Percentiles rank a stretch among this genome's conserved stretches.
These are phyloP conservation scores for Drosophila murphyi DNA, from an alignment of 1,140 invertebrate genomes.

Conservation along the genomic window DNA sequence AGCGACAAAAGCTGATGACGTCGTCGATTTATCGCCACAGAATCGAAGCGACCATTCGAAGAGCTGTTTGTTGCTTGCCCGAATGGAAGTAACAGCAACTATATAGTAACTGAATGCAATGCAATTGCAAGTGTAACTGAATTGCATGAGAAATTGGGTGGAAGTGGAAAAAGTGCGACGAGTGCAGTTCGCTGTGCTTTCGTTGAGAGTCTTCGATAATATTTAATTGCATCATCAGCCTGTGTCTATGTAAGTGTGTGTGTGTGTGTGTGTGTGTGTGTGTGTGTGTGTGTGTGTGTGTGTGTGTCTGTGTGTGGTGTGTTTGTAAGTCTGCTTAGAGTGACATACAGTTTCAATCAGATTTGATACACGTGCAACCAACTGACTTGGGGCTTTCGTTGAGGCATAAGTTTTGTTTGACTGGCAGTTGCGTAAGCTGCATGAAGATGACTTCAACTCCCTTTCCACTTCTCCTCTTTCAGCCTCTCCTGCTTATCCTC, in stretches of 20 bases:
- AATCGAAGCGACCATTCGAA: neutral
- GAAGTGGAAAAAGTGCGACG: conserved; percentile 65
- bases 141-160: conserved; percentile 58
- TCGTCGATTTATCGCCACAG: conserved; percentile 3
- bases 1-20: conserved; percentile 57
- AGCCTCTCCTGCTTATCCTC: neutral
- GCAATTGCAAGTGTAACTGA: conserved; percentile 49
- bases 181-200: conserved; percentile 76
- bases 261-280: neutral
- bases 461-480: neutral
- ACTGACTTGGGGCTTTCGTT: conserved; percentile 56
- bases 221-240: conserved; percentile 70
- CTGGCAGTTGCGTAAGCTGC: conserved; percentile 59
- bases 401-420: conserved; percentile 46
- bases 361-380: conserved; percentile 44
- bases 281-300: neutral
- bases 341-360: conserved; percentile 54
- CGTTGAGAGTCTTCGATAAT: conserved; percentile 56
- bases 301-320: neutral
- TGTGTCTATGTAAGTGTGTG: neutral
- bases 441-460: conserved; percentile 6
- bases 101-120: conserved; percentile 34
- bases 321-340: conserved; percentile 3
- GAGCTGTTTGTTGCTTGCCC: neutral
- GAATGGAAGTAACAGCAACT: neutral